Percentiles rank a stretch among this genome's conserved stretches.
Evolutionary conservation across 1,140 invertebrate species (phyloP).

Genomic region (Gryllus bimaculatus): DNA sequence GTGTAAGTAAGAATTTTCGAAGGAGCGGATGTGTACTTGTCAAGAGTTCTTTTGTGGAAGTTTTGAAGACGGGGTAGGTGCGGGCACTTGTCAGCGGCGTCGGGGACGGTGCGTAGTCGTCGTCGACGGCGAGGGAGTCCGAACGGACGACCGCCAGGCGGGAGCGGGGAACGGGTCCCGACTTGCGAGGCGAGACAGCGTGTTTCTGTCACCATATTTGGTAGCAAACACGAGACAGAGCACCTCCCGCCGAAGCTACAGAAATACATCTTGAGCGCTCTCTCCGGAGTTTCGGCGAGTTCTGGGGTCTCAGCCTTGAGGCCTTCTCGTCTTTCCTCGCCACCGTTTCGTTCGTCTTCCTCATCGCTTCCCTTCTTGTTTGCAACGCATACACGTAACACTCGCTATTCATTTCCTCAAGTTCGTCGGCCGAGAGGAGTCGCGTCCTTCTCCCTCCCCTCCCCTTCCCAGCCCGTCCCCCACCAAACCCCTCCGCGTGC

Average conservation of each 20-base stretch:
- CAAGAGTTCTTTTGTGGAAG: conserved; percentile 4
- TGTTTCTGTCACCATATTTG: background rate
- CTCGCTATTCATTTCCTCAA: background rate
- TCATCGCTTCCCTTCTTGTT: background rate
- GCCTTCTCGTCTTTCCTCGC: background rate
- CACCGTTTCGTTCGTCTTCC: background rate
- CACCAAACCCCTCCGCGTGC: background rate
- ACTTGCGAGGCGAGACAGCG: background rate
- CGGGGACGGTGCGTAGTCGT: background rate
- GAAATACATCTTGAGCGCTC: background rate
- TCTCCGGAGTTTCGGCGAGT: background rate
- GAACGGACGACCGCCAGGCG: background rate
- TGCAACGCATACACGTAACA: background rate
- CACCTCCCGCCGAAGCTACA: background rate
- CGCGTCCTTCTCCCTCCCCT: background rate
- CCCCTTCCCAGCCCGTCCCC: too few species aligned
- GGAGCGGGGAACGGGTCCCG: background rate
- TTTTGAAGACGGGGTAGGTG: background rate
- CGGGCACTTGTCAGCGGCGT: background rate
- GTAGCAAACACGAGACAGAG: background rate
- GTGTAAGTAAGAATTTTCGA: background rate
- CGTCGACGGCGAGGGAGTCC: background rate
- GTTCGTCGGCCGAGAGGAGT: background rate
- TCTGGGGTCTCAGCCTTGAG: background rate
- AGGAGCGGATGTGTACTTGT: background rate